A percentile compares a stretch with the other conserved stretches of the same genome.
Conservation (phyloP, 2,888 invertebrate species). For the Troides helena region DNA sequence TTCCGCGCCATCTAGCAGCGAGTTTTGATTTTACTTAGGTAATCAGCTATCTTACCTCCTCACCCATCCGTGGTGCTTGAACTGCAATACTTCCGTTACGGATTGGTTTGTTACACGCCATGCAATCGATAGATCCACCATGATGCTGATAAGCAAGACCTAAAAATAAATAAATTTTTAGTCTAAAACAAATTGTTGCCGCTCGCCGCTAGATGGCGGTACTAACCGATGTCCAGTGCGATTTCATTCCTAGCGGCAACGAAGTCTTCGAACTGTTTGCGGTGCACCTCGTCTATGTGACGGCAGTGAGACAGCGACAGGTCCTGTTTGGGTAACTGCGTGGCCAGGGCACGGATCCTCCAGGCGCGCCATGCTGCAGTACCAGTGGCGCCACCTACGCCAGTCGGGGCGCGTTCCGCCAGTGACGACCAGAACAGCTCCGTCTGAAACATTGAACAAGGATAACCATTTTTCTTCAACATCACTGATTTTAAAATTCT, state of each 20-base stretch:
- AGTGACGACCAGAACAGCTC: constrained; percentile 96
- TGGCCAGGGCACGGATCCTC: constrained; percentile 82
- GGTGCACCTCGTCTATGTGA: constrained; percentile 88
- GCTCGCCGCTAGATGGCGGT: constrained; percentile 48
- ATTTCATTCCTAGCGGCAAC: constrained; percentile 96
- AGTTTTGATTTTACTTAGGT: constrained; percentile 1
- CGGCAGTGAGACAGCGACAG: constrained; percentile 93
- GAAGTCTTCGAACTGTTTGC: constrained; percentile 94
- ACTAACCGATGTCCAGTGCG: constrained; percentile 93
- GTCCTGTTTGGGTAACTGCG: constrained; percentile 97
- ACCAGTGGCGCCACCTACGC: constrained; percentile 64
- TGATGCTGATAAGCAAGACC: constrained; percentile 83
- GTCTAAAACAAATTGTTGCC: constrained; percentile 29
- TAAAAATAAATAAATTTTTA: constrained; percentile 44
- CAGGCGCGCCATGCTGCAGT: constrained; percentile 69
- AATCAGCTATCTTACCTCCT: constrained; percentile 61
- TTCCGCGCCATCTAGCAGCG: constrained; percentile 26
- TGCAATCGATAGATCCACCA: constrained; percentile 84
- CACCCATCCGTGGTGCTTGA: constrained; percentile 90
- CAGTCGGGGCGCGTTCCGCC: constrained; percentile 82
- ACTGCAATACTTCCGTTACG: constrained; percentile 91
- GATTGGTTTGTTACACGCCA: constrained; percentile 89
- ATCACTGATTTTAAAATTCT: background rate
- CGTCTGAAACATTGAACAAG: constrained; percentile 78
- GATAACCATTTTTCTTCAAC: no score